Conservation (phyloP, 92 coral and sea anemone genomes). For the Epizoanthus stellaris region DNA sequence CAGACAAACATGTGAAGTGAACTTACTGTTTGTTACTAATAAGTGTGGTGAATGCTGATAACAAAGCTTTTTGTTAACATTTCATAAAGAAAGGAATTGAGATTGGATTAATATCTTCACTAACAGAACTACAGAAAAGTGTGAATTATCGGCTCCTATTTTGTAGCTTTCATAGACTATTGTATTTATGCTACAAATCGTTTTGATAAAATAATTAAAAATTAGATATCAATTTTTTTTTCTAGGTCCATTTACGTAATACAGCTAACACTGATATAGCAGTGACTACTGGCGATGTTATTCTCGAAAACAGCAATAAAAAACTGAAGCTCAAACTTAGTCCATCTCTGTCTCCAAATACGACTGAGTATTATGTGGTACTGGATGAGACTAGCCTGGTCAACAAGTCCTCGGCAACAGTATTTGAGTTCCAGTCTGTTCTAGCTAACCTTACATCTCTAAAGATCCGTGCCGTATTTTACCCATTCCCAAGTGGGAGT, state of each 20-base stretch:
- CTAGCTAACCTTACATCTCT: constrained; percentile 79
- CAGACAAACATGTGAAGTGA: too few relatives aligned
- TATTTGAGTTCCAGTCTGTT: constrained; percentile 84
- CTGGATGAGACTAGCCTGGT: constrained; percentile 72
- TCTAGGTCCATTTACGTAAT: not conserved
- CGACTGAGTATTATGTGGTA: constrained; percentile 56
- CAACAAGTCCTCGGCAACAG: constrained; percentile 42
- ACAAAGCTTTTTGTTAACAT: too few relatives aligned
- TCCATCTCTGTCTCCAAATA: constrained; percentile 62
- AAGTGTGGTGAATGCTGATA: too few relatives aligned
- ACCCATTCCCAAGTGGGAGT: constrained; percentile 55
- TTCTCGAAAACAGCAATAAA: constrained; percentile 52
- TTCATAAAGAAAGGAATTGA: too few relatives aligned
- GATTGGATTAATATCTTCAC: too few relatives aligned
- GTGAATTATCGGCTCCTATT: too few relatives aligned
- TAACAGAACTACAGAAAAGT: too few relatives aligned
- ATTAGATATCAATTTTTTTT: not conserved
- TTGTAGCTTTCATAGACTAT: too few relatives aligned
- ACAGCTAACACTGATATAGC: constrained; percentile 2
- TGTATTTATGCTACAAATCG: too few relatives aligned
- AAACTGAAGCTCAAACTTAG: constrained; percentile 50
- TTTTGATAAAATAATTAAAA: not conserved
- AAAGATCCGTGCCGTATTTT: constrained; percentile 66
- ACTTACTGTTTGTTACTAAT: too few relatives aligned
- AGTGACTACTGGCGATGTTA: constrained; percentile 32